Percentiles rank a stretch among this genome's conserved stretches.
phyloP scores from a whole-genome alignment of 2,888 invertebrate genomes.

The Entomobrya proxima region DNA sequence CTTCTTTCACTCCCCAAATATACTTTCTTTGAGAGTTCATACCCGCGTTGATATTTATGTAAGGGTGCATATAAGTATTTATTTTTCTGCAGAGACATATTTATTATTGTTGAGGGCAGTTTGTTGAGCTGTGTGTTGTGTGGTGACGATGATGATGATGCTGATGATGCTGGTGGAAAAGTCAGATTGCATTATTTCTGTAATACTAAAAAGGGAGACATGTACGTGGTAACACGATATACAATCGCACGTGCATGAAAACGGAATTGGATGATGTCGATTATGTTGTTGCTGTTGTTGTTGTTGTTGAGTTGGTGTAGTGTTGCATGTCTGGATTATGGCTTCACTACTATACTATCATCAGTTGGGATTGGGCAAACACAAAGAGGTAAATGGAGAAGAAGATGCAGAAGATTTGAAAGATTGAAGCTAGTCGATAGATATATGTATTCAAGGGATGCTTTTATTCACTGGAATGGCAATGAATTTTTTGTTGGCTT shows the following conservation, averaged over 20 bases:
- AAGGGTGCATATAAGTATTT: too few relatives aligned
- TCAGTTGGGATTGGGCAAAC: neutral
- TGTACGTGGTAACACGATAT: neutral
- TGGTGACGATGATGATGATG: neutral
- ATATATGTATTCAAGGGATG: neutral
- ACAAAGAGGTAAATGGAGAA: slow-evolving; percentile 7
- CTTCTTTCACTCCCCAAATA: neutral
- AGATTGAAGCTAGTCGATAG: neutral
- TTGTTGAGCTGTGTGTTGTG: too few relatives aligned
- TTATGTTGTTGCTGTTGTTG: neutral
- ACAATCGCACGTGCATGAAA: slow-evolving; percentile 32
- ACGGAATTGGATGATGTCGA: slow-evolving; percentile 4
- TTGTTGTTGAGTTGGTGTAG: neutral
- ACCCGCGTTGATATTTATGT: too few relatives aligned
- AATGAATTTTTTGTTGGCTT: neutral
- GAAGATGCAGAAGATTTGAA: neutral
- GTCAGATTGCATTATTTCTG: slow-evolving; percentile 20
- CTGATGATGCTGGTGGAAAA: neutral
- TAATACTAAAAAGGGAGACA: neutral
- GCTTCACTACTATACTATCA: neutral
- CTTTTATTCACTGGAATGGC: neutral
- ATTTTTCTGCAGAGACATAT: too few relatives aligned
- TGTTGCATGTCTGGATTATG: slow-evolving; percentile 3
- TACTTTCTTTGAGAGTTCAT: neutral
- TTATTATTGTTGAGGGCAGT: slow-evolving; percentile 16